Base-by-base conservation (phyloP, 2,888 invertebrate species). In the Ophioninae sp. region DNA sequence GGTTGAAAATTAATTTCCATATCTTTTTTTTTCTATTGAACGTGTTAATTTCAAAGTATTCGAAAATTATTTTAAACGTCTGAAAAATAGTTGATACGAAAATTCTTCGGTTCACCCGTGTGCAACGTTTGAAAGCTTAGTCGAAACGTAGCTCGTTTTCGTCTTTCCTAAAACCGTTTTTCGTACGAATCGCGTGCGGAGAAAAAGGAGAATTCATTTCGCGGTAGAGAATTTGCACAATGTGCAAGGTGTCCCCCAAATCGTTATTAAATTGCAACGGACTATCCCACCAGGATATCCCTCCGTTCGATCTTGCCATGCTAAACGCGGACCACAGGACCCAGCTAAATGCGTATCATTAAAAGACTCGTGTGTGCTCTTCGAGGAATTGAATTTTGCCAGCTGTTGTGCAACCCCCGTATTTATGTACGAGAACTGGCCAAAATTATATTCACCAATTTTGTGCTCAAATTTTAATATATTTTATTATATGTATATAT, bases 251-350 rank as follows among this genome's bases (percentile, higher is more conserved):
- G 67, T 41, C 75, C 21, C 10, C 57, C 57, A 76, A 76, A 76
- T 76, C 17, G 41, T 76, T 59, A 76, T 67, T 67, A 76, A 65
- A 76, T 76, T 76, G 75, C 57, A 65, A 75, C 21, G 20, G 75
- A 76, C 41, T 23, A n/a, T n/a, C 57, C 37, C 3, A 8, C 20
- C 39, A 23, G 17, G 67, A 39, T 76, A 67, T 67, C 75, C 65
- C 57, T 30, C 39, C 57, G 75, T 67, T 76, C 75, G 67, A 57
- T 65, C 75, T 30, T 37, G 37, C 50, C 62, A 44, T 10, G n/a
- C 30, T 56, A 44, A 69, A 8, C 7, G 13, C 59, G 10, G 41
- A 44, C 41, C 39, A 41, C 23, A 20, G 21, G 41, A 61, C 44
- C 37, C 56, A 64, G 20, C 20, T 64, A 74, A 37, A 37, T 8